These are phyloP conservation scores for Trisateles emortualis DNA, from an alignment of 2,888 invertebrate genomes.

Conservation along the genomic window DNA sequence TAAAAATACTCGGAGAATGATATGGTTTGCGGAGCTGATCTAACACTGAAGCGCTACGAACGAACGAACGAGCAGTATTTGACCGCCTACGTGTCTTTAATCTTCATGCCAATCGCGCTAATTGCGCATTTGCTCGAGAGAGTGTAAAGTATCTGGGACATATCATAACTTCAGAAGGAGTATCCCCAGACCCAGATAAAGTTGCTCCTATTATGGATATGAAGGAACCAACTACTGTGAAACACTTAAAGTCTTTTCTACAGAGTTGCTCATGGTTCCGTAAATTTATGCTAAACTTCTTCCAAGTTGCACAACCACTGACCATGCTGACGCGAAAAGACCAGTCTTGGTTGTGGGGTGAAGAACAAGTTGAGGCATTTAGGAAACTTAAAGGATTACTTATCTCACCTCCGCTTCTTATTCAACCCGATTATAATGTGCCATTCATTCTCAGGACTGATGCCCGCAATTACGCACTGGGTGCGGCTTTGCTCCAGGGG, in stretches of 20 bases:
- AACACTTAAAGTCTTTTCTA: no score
- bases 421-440: constrained; percentile 40
- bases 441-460: constrained; percentile 54
- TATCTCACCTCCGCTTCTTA: constrained; percentile 39
- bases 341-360: constrained; percentile 45
- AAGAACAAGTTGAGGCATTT: constrained; percentile 36
- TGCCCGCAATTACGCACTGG: constrained; percentile 51
- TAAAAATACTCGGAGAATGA: no score
- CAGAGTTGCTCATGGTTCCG: constrained; percentile 52
- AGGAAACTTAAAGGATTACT: constrained; percentile 29
- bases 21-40: no score
- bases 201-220: neutral
- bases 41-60: no score
- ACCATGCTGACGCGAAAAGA: constrained; percentile 50
- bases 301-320: constrained; percentile 48
- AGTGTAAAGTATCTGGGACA: neutral
- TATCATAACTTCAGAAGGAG: neutral
- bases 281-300: constrained; percentile 44
- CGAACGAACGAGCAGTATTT: constrained; percentile 26
- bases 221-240: no score
- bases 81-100: neutral
- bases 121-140: neutral
- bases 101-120: neutral
- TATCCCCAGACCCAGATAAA: neutral
- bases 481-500: constrained; percentile 48